These are phyloP conservation scores for Macaca mulatta DNA, from an alignment of 2,113 vertebrate genomes.

Conservation along the genomic window DNA sequence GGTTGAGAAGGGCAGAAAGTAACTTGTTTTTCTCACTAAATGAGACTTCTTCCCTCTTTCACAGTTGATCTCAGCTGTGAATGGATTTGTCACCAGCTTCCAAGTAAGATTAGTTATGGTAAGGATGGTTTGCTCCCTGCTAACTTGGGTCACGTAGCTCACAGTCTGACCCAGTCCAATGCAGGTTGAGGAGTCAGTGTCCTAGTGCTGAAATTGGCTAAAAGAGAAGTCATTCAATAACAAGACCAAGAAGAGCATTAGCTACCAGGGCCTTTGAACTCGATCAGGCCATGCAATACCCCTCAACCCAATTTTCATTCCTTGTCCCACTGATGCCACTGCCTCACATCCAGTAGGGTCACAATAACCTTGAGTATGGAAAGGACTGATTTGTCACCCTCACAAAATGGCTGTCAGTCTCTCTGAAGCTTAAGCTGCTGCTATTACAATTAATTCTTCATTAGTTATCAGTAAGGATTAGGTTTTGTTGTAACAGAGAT, in stretches of 20 bases:
- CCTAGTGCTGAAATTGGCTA: neutral
- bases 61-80: neutral
- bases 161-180: neutral
- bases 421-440: neutral
- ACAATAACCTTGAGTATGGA: neutral
- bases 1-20: neutral
- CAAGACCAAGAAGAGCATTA: neutral
- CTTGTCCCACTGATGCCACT: neutral
- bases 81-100: neutral
- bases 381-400: neutral
- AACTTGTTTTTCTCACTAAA: neutral
- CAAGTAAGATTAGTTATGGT: neutral
- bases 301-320: neutral
- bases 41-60: neutral
- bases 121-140: neutral
- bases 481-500: neutral
- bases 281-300: neutral
- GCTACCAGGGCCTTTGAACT: neutral
- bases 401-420: neutral
- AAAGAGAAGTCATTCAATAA: neutral
- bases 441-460: neutral
- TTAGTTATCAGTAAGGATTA: neutral
- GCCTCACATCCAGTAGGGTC: neutral
- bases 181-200: neutral
- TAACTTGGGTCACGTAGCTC: fast-evolving